Conservation (phyloP, 2,888 invertebrate genomes). For the Lithophane socia region DNA sequence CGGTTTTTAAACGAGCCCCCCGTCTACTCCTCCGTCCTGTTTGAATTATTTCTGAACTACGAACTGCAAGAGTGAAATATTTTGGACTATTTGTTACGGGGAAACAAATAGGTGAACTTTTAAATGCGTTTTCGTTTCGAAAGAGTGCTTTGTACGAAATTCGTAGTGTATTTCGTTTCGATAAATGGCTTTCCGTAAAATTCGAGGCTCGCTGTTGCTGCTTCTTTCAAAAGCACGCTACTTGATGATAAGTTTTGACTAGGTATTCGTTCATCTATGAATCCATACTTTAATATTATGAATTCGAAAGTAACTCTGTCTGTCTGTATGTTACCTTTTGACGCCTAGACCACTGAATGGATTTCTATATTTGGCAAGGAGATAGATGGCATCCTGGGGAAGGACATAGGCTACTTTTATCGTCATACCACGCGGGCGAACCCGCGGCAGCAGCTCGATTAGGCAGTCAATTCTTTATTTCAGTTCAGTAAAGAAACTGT, state of each 20-base stretch:
- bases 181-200: constrained; percentile 36
- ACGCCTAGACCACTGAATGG: too few relatives aligned
- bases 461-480: not conserved
- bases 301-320: too few relatives aligned
- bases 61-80: constrained; percentile 47
- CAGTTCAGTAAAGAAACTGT: not conserved
- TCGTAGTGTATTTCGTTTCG: constrained; percentile 33
- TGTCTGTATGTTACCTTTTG: too few relatives aligned
- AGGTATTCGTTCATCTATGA: constrained; percentile 20
- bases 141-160: constrained; percentile 37
- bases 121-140: constrained; percentile 41
- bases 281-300: not conserved
- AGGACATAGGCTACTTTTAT: too few relatives aligned
- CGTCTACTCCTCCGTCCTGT: constrained; percentile 51
- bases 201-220: not conserved
- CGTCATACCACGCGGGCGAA: too few relatives aligned
- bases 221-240: constrained; percentile 13
- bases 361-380: too few relatives aligned
- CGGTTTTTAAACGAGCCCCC: constrained; percentile 61
- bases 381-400: too few relatives aligned
- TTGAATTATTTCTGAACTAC: constrained; percentile 67
- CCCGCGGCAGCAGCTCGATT: not conserved
- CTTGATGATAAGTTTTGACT: constrained; percentile 3
- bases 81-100: constrained; percentile 40
- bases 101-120: constrained; percentile 46